Conservation (phyloP, 2,113 vertebrate genomes). For the Enhydra lutris region DNA sequence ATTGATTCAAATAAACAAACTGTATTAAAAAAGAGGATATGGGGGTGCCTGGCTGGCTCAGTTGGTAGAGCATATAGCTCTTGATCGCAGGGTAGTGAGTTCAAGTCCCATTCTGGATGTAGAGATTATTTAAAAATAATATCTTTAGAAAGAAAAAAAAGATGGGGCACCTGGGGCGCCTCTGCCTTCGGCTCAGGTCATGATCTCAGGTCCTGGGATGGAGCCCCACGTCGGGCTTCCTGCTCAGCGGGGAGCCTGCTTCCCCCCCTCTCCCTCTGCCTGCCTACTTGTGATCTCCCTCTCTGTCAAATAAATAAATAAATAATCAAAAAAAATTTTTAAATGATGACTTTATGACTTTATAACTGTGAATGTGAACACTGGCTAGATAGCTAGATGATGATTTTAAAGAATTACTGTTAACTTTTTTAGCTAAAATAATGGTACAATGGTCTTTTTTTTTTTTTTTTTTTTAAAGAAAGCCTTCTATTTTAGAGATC, state of each 20-base stretch:
- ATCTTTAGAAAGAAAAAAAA: background rate
- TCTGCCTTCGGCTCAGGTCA: too few relatives aligned
- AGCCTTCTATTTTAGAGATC: background rate
- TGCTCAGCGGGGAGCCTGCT: too few relatives aligned
- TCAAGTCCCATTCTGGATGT: background rate
- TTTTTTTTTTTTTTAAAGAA: background rate
- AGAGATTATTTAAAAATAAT: background rate
- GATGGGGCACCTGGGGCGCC: too few relatives aligned
- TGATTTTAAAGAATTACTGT: background rate
- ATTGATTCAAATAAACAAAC: background rate
- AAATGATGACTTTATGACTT: background rate
- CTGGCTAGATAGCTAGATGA: background rate
- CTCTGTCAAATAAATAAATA: background rate
- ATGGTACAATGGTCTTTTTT: background rate
- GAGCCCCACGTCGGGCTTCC: fast-evolving
- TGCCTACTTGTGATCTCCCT: too few relatives aligned
- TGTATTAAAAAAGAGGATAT: background rate
- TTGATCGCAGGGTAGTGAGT: background rate
- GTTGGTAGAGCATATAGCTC: background rate
- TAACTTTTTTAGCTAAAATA: background rate
- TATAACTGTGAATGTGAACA: background rate
- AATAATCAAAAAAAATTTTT: background rate
- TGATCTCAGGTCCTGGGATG: too few relatives aligned
- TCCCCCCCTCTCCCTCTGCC: too few relatives aligned
- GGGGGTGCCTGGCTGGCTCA: background rate